Percentiles rank a stretch among this genome's conserved stretches.
These are phyloP conservation scores for Sardina pilchardus DNA, from an alignment of 2,113 vertebrate genomes.

Conservation along the genomic window DNA sequence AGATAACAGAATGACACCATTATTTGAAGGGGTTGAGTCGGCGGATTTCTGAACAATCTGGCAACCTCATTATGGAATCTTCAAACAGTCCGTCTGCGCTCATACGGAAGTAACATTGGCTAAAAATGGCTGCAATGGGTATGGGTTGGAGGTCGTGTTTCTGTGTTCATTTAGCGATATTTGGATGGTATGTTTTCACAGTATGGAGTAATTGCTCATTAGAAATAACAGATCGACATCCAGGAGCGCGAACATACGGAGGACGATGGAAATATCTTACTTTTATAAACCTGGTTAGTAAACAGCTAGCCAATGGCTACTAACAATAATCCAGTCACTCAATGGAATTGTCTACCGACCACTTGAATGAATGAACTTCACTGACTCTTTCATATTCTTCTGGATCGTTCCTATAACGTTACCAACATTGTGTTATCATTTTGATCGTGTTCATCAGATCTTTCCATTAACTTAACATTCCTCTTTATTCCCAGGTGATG, in stretches of 20 bases:
- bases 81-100: background rate
- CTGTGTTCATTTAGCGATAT: slow-evolving; percentile 45
- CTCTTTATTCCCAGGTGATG: slow-evolving; percentile 46
- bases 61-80: background rate
- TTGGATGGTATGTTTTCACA: slow-evolving; percentile 58
- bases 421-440: background rate
- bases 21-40: background rate
- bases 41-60: background rate
- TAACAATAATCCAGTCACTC: background rate
- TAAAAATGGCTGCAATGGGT: slow-evolving; percentile 50
- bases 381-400: background rate
- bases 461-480: background rate
- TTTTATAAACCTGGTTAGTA: slow-evolving; percentile 68
- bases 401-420: too few species aligned
- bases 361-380: background rate
- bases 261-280: slow-evolving; percentile 72
- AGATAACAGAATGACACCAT: too few species aligned
- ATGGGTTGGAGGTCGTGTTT: background rate
- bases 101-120: background rate
- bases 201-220: slow-evolving; percentile 50
- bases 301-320: background rate
- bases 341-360: background rate
- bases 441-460: background rate
- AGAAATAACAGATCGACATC: slow-evolving; percentile 34
- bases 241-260: slow-evolving; percentile 53